Evolutionary conservation across 2,113 vertebrate species (phyloP).

Genomic region (Rhegmatorhina hoffmannsi): DNA sequence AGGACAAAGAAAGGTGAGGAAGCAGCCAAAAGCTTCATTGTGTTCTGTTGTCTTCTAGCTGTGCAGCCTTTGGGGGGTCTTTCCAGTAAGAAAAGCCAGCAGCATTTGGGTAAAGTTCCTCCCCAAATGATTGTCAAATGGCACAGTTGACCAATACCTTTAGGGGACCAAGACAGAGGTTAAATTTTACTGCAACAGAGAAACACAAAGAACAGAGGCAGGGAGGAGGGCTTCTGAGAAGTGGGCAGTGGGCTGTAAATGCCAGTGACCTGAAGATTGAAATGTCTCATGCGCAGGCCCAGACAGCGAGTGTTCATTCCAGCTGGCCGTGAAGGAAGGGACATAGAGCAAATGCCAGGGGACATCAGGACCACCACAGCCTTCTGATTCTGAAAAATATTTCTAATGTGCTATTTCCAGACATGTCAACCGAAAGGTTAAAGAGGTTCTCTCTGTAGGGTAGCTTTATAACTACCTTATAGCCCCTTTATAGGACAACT

Average conservation of each 20-base stretch:
- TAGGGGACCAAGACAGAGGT: background rate
- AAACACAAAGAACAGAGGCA: background rate
- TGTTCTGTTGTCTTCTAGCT: background rate
- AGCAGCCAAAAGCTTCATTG: background rate
- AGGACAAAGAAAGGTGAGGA: background rate
- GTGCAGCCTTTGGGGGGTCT: background rate
- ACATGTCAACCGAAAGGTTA: background rate
- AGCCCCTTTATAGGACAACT: too few species aligned
- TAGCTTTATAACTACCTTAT: background rate
- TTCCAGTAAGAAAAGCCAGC: background rate
- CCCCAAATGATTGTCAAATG: background rate
- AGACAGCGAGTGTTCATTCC: background rate
- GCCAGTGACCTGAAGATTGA: background rate
- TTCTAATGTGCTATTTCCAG: background rate
- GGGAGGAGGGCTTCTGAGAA: background rate
- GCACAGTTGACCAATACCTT: background rate
- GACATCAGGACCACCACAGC: background rate
- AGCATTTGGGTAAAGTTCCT: background rate
- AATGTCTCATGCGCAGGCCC: background rate
- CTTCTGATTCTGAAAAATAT: background rate
- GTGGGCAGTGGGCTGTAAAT: background rate
- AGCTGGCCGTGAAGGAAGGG: background rate
- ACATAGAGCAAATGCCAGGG: background rate
- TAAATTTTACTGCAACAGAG: background rate
- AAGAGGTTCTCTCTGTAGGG: background rate